Evolutionary conservation across 2,113 vertebrate genomes (phyloP).

Genomic region (Camelus dromedarius): DNA sequence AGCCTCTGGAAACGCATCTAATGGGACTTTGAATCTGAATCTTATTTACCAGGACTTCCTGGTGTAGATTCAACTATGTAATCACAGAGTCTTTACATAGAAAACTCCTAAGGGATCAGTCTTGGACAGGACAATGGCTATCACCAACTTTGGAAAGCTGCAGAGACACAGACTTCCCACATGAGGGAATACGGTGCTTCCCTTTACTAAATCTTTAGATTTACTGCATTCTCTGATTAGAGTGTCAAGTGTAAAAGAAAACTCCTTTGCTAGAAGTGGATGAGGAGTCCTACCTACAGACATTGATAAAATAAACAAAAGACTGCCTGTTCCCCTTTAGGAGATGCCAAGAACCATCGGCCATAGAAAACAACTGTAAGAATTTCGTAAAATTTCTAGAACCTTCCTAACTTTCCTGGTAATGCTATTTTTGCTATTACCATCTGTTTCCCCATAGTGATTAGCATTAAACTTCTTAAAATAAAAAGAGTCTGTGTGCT

Average conservation of each 20-base stretch:
- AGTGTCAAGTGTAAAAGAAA: neutral
- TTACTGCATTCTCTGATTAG: neutral
- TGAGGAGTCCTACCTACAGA: neutral
- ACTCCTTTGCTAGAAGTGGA: neutral
- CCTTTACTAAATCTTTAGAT: neutral
- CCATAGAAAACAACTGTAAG: neutral
- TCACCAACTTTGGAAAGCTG: neutral
- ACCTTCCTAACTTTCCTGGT: slow-evolving; percentile 50
- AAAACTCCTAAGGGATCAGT: slow-evolving; percentile 19
- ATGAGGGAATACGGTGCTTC: neutral
- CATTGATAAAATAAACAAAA: neutral
- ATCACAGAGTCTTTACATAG: neutral
- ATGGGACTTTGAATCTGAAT: neutral
- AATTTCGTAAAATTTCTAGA: slow-evolving; percentile 60
- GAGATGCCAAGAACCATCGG: neutral
- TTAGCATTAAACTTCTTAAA: slow-evolving; percentile 71
- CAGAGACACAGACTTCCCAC: neutral
- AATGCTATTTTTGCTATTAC: slow-evolving; percentile 68
- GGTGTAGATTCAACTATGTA: neutral
- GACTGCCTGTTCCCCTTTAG: neutral
- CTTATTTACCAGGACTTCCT: neutral
- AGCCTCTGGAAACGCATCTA: neutral
- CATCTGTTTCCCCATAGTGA: slow-evolving; percentile 66
- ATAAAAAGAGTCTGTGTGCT: slow-evolving; percentile 60
- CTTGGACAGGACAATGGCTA: neutral